Percentiles rank a stretch among this genome's conserved stretches.
Evolutionary conservation across 2,888 invertebrate genomes (phyloP).

Genomic region (Lymantria dispar): DNA sequence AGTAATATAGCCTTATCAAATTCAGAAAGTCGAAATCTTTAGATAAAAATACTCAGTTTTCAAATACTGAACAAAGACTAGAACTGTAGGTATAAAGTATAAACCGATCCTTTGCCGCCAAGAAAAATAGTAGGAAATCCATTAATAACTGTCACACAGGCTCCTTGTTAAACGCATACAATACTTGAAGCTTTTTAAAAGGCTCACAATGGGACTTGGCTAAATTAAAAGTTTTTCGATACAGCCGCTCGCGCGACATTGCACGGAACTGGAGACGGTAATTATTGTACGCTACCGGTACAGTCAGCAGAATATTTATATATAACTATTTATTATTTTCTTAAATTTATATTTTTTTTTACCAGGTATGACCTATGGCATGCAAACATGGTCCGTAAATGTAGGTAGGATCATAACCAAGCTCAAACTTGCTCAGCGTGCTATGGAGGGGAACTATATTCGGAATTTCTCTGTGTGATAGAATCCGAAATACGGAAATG

Average conservation of each 20-base stretch:
- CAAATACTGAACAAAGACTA: constrained; percentile 59
- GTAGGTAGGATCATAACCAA: too few species aligned
- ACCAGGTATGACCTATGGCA: too few species aligned
- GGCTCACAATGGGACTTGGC: constrained; percentile 80
- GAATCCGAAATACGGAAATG: too few species aligned
- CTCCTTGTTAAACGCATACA: constrained; percentile 83
- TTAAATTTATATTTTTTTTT: too few species aligned
- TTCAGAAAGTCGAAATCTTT: too few species aligned
- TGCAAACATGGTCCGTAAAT: too few species aligned
- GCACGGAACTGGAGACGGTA: constrained; percentile 76
- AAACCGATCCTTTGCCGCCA: constrained; percentile 69
- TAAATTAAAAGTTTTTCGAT: constrained; percentile 83
- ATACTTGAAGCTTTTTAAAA: constrained; percentile 81
- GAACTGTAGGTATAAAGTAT: constrained; percentile 57
- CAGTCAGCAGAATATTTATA: constrained; percentile 26
- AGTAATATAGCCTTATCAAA: too few species aligned
- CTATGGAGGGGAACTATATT: too few species aligned
- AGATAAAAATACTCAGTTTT: background rate
- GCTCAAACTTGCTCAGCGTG: too few species aligned
- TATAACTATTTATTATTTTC: background rate
- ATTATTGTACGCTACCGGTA: constrained; percentile 67
- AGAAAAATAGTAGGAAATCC: constrained; percentile 79
- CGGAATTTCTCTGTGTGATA: too few species aligned
- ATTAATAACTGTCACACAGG: constrained; percentile 78
- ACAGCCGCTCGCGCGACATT: constrained; percentile 74